Conservation (phyloP, 2,888 invertebrate genomes). For the Calliscelio sp. region DNA sequence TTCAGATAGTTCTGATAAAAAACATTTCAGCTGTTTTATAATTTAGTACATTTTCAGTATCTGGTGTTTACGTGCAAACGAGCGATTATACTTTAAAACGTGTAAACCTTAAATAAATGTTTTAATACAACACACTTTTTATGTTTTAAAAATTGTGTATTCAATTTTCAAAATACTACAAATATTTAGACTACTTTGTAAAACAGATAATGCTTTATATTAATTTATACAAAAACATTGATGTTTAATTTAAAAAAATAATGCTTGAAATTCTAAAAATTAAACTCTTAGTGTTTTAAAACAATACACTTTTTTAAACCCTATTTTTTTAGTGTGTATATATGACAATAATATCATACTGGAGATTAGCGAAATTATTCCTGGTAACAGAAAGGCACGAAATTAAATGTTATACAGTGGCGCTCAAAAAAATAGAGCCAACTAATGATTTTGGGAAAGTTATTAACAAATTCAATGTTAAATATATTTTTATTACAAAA, state of each 20-base stretch:
- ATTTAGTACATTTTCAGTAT: neutral
- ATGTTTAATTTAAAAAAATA: neutral
- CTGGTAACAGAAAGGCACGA: too few relatives aligned
- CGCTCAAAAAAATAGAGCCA: too few relatives aligned
- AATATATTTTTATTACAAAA: too few relatives aligned
- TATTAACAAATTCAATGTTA: too few relatives aligned
- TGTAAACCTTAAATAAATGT: neutral
- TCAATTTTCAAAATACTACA: neutral
- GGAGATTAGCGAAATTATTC: too few relatives aligned
- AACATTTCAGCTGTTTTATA: neutral
- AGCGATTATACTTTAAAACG: neutral
- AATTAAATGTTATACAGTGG: too few relatives aligned
- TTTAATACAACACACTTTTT: neutral
- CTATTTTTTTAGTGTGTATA: too few relatives aligned
- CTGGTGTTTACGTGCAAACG: neutral
- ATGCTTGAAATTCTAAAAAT: neutral
- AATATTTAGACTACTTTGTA: neutral
- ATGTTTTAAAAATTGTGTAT: neutral
- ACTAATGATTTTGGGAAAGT: too few relatives aligned
- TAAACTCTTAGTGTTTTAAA: neutral
- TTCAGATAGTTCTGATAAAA: neutral
- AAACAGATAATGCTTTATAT: neutral
- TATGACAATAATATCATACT: too few relatives aligned
- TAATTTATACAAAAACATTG: neutral
- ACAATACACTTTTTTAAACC: conserved; percentile 3